These are phyloP conservation scores for Cetonia aurata DNA, from an alignment of 2,888 invertebrate species.

Conservation along the genomic window DNA sequence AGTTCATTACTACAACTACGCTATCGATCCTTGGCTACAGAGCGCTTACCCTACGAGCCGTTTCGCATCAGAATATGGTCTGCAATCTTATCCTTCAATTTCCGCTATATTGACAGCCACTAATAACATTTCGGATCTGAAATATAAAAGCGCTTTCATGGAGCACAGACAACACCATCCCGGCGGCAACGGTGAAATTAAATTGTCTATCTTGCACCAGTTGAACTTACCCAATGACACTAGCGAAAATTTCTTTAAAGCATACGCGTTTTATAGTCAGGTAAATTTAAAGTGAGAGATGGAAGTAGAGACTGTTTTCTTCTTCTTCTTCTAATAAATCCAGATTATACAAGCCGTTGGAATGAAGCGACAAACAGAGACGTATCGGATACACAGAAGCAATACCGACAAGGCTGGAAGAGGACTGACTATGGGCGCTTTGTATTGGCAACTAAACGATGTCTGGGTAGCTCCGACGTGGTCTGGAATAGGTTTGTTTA, in stretches of 20 bases:
- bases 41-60: slow-evolving; percentile 83
- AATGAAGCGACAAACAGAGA: slow-evolving; percentile 87
- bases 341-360: slow-evolving; percentile 91
- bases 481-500: slow-evolving; percentile 82
- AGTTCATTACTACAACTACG: slow-evolving; percentile 93
- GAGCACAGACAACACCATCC: slow-evolving; percentile 90
- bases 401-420: slow-evolving; percentile 67
- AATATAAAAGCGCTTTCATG: slow-evolving; percentile 72
- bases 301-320: background rate
- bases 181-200: slow-evolving; percentile 76
- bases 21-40: slow-evolving; percentile 84
- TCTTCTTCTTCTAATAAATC: slow-evolving; percentile 57
- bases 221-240: slow-evolving; percentile 73
- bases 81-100: slow-evolving; percentile 88
- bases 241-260: slow-evolving; percentile 72
- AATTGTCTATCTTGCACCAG: slow-evolving; percentile 73
- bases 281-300: slow-evolving; percentile 65
- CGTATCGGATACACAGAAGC: slow-evolving; percentile 76
- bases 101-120: slow-evolving; percentile 76
- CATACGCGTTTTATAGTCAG: slow-evolving; percentile 88
- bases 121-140: slow-evolving; percentile 68
- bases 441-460: slow-evolving; percentile 99
- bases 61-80: slow-evolving; percentile 96
- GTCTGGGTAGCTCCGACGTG: slow-evolving; percentile 98
- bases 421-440: slow-evolving; percentile 92